Evolutionary conservation across 2,888 invertebrate species (phyloP).

Genomic region (Harpalus rufipes): DNA sequence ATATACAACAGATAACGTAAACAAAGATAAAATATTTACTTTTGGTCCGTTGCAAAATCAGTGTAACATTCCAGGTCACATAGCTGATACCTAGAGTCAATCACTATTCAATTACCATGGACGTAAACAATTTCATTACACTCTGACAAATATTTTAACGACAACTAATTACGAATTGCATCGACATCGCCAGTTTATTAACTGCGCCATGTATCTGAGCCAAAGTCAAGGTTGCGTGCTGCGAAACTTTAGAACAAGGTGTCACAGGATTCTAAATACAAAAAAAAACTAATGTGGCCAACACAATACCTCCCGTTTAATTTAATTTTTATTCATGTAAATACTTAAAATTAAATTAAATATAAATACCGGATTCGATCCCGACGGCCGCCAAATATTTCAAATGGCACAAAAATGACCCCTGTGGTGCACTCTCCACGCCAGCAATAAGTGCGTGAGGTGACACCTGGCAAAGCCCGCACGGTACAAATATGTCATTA

Average conservation of each 20-base stretch:
- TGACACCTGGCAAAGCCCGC: too few species aligned
- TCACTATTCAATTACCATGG: conserved; percentile 29
- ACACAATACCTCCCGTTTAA: too few species aligned
- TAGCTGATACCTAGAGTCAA: conserved; percentile 6
- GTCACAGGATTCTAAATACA: background rate
- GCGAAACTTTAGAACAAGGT: background rate
- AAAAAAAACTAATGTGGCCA: too few species aligned
- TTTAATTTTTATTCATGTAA: too few species aligned
- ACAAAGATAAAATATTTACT: background rate
- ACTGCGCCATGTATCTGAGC: conserved; percentile 22
- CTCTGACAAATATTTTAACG: conserved; percentile 37
- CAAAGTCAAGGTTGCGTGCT: conserved; percentile 8
- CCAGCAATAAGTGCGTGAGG: too few species aligned
- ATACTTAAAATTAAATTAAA: too few species aligned
- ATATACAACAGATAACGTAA: background rate
- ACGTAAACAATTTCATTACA: conserved; percentile 41
- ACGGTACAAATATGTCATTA: too few species aligned
- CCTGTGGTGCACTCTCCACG: too few species aligned
- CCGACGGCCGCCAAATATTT: too few species aligned
- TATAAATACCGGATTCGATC: too few species aligned
- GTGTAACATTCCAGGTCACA: conserved; percentile 5
- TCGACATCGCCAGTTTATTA: conserved; percentile 22
- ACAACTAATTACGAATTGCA: conserved; percentile 12
- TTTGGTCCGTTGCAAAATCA: background rate
- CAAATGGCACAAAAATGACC: too few species aligned